These are phyloP conservation scores for Microchirus variegatus DNA, from an alignment of 2,797 vertebrate species.

Conservation along the genomic window DNA sequence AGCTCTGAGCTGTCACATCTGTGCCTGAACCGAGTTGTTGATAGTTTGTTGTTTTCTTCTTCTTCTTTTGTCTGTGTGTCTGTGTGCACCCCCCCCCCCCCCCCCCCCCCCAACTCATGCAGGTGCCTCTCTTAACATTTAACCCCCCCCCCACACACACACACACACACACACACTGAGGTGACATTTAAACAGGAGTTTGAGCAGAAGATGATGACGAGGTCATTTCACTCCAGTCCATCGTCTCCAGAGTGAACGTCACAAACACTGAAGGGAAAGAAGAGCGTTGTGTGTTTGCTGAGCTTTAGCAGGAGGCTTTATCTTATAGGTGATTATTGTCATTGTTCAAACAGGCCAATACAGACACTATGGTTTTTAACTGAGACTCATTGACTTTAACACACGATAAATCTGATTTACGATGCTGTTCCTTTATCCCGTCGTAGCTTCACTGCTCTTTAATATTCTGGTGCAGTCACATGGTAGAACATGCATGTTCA, in stretches of 20 bases:
- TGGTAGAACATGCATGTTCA: neutral
- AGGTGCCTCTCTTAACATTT: slow-evolving; percentile 54
- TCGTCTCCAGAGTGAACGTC: slow-evolving; percentile 54
- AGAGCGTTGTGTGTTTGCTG: slow-evolving; percentile 20
- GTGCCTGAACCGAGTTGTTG: slow-evolving; percentile 76
- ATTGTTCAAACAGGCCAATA: neutral
- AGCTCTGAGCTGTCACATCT: slow-evolving; percentile 64
- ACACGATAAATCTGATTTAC: no score
- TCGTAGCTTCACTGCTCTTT: neutral
- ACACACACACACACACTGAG: slow-evolving; percentile 15
- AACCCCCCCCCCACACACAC: slow-evolving; percentile 7
- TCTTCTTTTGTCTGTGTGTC: neutral
- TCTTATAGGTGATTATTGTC: slow-evolving; percentile 28
- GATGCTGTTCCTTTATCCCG: neutral
- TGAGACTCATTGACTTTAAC: no score
- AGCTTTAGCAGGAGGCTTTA: slow-evolving; percentile 32
- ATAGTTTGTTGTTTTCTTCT: slow-evolving; percentile 38
- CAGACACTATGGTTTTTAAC: no score
- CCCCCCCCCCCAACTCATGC: slow-evolving; percentile 18
- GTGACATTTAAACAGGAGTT: slow-evolving; percentile 55
- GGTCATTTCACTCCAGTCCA: slow-evolving; percentile 52
- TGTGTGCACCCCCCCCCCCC: slow-evolving; percentile 12
- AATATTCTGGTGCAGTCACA: neutral
- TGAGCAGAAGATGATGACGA: slow-evolving; percentile 18
- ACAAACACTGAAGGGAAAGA: slow-evolving; percentile 33